Evolutionary conservation across 2,888 invertebrate species (phyloP), one percentile per base, ranked within the genome.

Genomic region (Phengaris alcon): DNA sequence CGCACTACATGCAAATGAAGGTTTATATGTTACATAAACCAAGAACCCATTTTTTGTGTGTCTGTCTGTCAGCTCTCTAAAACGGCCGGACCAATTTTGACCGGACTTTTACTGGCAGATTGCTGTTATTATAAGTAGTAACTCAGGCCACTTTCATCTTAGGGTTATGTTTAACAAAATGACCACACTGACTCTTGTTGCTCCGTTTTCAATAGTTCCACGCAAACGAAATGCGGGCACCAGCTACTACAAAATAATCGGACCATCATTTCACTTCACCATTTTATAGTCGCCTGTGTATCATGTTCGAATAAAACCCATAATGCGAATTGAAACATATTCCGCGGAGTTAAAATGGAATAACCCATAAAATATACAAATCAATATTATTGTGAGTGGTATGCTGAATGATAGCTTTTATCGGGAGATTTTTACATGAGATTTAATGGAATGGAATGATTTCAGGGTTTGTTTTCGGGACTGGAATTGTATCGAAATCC

Each of bases 321-420:
- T 64, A 64, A 35, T 64, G 15, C 35, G 35, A 64, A 44, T 64
- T 35, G 35, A 64, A 64, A 35, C 35, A 44, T 44, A 44, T 64
- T 44, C 64, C 64, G 35, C 35, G 5, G 64, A 64, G 64, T 22
- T 35, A 13, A 64, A 64, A 64, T 44, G 64, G 35, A 64, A 64
- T 64, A 64, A 64, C 64, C 64, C 64, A 44, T 64, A 64, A 64
- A 64, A 64, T 64, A 64, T 64, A 64, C 64, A 64, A 64, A 64
- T 64, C 64, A 64, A 64, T 64, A 64, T 64, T 64, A 64, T 44
- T 44, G 64, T 64, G 64, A 64, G 64, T 44, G 64, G 64, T 64
- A 44, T 44, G 12, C 64, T 64, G 64, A 64, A 64, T 64, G 64
- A 64, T 64, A 64, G 64, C 64, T 64, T 64, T 64, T 35, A 64